A percentile compares a stretch with the other conserved stretches of the same genome.
These are phyloP conservation scores for Cyprinella venusta DNA, from an alignment of 2,797 vertebrate genomes.

Conservation along the genomic window DNA sequence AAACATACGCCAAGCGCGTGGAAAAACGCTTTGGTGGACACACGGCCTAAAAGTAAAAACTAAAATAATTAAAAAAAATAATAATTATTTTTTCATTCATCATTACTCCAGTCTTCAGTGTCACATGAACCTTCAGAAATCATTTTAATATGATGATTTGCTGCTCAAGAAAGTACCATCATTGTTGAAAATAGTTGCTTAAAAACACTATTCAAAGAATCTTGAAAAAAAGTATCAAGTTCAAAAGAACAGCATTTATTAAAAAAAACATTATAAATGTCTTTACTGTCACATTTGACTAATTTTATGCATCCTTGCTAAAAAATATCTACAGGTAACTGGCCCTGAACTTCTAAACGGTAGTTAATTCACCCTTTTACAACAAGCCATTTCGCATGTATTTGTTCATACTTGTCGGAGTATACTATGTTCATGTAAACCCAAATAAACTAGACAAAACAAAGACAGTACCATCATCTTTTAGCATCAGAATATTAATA, in stretches of 20 bases:
- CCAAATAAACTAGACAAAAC: not conserved
- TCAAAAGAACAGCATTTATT: not conserved
- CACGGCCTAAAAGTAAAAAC: no score
- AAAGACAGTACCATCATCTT: not conserved
- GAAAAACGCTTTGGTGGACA: no score
- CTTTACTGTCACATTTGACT: not conserved
- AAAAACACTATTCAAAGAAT: no score
- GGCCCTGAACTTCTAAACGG: not conserved
- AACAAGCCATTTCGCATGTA: not conserved
- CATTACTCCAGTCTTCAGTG: not conserved
- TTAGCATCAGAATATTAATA: not conserved
- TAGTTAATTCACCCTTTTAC: not conserved
- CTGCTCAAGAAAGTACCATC: not conserved
- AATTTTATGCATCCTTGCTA: not conserved
- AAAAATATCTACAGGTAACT: not conserved
- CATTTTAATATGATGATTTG: not conserved
- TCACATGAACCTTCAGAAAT: not conserved
- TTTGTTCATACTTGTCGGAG: not conserved
- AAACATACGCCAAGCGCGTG: no score
- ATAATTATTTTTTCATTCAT: no score
- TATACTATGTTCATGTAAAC: not conserved
- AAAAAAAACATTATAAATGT: not conserved
- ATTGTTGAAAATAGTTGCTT: not conserved
- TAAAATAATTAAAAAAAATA: no score
- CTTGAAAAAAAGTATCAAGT: not conserved